These are phyloP conservation scores for Tridacna gigas DNA, from an alignment of 2,888 invertebrate species.

Conservation along the genomic window DNA sequence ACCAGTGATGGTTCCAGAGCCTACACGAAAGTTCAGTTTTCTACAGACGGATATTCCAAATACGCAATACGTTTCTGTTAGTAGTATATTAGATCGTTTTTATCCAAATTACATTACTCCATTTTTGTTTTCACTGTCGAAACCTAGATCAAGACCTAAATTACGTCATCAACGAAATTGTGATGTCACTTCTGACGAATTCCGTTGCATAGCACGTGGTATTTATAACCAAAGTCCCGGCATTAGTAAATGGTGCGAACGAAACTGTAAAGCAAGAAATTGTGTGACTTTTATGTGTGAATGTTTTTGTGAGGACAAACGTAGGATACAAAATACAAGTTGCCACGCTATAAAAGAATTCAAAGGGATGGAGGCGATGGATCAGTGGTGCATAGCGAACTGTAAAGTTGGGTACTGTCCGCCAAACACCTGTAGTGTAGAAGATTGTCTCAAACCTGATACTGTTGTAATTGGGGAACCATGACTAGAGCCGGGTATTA, in stretches of 20 bases:
- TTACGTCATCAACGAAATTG: slow-evolving; percentile 66
- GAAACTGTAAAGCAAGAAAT: slow-evolving; percentile 64
- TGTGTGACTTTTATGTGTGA: slow-evolving; percentile 69
- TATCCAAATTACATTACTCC: slow-evolving; percentile 57
- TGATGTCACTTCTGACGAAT: slow-evolving; percentile 64
- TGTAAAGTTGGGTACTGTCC: slow-evolving; percentile 79
- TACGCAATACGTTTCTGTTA: slow-evolving; percentile 63
- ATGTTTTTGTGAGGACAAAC: slow-evolving; percentile 65
- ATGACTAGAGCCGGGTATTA: slow-evolving; percentile 19
- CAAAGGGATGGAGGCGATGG: slow-evolving; percentile 74
- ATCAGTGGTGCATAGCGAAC: slow-evolving; percentile 78
- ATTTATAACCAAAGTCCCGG: slow-evolving; percentile 68
- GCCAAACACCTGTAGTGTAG: slow-evolving; percentile 64
- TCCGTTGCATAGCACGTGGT: slow-evolving; percentile 66
- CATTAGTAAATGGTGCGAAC: slow-evolving; percentile 67
- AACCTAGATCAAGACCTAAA: slow-evolving; percentile 63
- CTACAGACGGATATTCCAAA: slow-evolving; percentile 36
- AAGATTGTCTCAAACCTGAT: slow-evolving; percentile 56
- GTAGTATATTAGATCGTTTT: slow-evolving; percentile 55
- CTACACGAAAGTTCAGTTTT: slow-evolving; percentile 13
- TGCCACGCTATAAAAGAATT: slow-evolving; percentile 74
- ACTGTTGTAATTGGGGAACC: slow-evolving; percentile 23
- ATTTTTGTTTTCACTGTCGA: slow-evolving; percentile 51
- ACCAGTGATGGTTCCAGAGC: slow-evolving; percentile 5
- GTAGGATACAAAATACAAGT: slow-evolving; percentile 35